These are phyloP conservation scores for Nasonia vitripennis DNA, from an alignment of 1,140 invertebrate species.

Conservation along the genomic window DNA sequence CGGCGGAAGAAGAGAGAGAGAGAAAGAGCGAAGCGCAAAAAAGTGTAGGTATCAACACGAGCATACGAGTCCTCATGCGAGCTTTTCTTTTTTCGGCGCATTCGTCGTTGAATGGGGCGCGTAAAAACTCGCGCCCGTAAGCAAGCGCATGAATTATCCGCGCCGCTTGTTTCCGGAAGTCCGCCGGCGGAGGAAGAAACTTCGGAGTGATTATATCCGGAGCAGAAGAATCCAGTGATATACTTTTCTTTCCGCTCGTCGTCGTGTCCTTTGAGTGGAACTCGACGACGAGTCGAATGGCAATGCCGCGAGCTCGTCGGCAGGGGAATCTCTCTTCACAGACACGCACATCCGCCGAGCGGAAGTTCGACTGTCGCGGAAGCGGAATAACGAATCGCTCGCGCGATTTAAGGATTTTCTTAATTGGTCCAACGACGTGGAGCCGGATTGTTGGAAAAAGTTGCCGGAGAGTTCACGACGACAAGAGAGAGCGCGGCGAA, in stretches of 20 bases:
- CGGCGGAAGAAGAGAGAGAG: constrained; percentile 3
- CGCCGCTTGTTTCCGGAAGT: background rate
- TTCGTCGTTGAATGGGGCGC: background rate
- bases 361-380: background rate
- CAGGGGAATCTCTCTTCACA: background rate
- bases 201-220: constrained; percentile 32
- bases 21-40: background rate
- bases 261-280: background rate
- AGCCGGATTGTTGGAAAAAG: constrained; percentile 25
- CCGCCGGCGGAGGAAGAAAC: background rate
- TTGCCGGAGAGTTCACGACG: background rate
- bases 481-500: background rate
- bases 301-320: constrained; percentile 3
- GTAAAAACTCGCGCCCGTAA: background rate
- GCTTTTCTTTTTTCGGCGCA: constrained; percentile 45
- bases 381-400: constrained; percentile 18
- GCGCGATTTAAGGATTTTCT: constrained; percentile 31
- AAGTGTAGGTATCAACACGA: constrained; percentile 15
- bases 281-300: constrained; percentile 7
- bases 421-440: constrained; percentile 28
- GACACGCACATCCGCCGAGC: background rate
- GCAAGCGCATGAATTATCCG: constrained; percentile 3
- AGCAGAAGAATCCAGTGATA: constrained; percentile 7
- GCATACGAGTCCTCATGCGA: constrained; percentile 24
- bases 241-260: background rate